Base-by-base conservation (phyloP, 2,113 vertebrate genomes). In the Mola mola region DNA sequence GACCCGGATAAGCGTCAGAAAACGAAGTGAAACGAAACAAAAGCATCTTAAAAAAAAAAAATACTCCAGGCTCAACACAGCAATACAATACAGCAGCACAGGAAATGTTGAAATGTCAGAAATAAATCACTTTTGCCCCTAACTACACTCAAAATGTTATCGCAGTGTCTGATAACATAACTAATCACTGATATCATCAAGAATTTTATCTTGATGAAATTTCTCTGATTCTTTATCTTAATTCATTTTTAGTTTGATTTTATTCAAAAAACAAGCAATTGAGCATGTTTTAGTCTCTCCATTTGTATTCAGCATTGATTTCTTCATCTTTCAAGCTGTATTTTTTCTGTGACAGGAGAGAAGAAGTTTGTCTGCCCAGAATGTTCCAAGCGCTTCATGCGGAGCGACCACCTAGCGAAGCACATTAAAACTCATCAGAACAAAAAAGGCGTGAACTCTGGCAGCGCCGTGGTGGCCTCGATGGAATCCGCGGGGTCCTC, bases 371-470 rank as follows among this genome's bases (percentile, higher is more conserved):
- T 97, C 84, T 99, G 97, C 91, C 95, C 95, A 5, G 97, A 99
- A 92, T 99, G 97, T 91, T 98, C 96, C 85, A 99, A 99, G 91
- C 94, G 97, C 77, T 99, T 99, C 89, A 99, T 99, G 97, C 95
- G 97, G 88, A 99, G 97, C 85, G 97, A 99, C 87, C 97, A 99
- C 83, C 95, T 99, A 94, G 96, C 97, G 87, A 99, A 99, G 94
- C 97, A 99, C 90, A 98, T 98, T 93, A 99, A 99, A 95, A 99
- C 97, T 53, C 97, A 99, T 91, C 95, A 96, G 88, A 98, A 98
- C 94, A 99, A 99, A 94, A 98, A 98, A 92, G 95, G 93, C 77
- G 94, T 96, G 93, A 95, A 95, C 89, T 93, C 95, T 42, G 94
- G 94, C 88, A 92, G 94, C 90, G 88, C 95, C 66, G 93, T 94